Base-by-base conservation (phyloP, 1,140 invertebrate genomes). In the Phocides pigmalion region DNA sequence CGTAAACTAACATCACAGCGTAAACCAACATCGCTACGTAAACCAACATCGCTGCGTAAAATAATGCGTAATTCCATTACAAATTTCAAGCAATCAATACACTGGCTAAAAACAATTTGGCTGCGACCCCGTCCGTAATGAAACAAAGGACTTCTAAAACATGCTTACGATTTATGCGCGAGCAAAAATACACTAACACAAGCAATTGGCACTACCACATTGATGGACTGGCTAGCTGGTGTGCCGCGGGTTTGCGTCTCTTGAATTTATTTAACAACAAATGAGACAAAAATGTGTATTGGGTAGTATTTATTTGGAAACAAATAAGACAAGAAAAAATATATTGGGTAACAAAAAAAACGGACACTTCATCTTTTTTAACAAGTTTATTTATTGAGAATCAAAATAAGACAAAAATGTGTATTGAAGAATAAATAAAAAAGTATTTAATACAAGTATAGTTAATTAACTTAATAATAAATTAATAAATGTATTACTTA, bases 141-240 rank as follows among this genome's bases (percentile, higher is more conserved):
- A 67, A 67, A 67, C 65, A 70, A 70, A 49, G 63, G 54, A 58
- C 42, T 70, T 70, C 53, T 68, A 71, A 76, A 68, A 75, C 71
- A 74, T 74, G 71, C 66, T 64, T 72, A 58, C 61, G 49, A 72
- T 68, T 70, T 69, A 72, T 72, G 61, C 63, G 72, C 72, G 61
- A 71, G 76, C 76, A 81, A 81, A 81, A 81, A 81, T 79, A 72
- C 37, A 72, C 70, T 39, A 66, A 62, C 66, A 70, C 64, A 70
- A 17, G 6, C 20, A 68, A 59, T 62, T 62, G 32, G 12, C 50
- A 54, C 61, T 25, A 65, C 20, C 44, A 66, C 67, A 73, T 54
- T 61, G 54, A 64, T 28, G 54, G 22, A 28, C 15, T 17, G n/a
- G 42, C 25, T 63, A 56, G 58, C 3, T 11, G 0, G 32, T 15